A percentile compares a stretch with the other conserved stretches of the same genome.
Evolutionary conservation across 2,888 invertebrate genomes (phyloP).

Genomic region (Tachystola acroxantha): DNA sequence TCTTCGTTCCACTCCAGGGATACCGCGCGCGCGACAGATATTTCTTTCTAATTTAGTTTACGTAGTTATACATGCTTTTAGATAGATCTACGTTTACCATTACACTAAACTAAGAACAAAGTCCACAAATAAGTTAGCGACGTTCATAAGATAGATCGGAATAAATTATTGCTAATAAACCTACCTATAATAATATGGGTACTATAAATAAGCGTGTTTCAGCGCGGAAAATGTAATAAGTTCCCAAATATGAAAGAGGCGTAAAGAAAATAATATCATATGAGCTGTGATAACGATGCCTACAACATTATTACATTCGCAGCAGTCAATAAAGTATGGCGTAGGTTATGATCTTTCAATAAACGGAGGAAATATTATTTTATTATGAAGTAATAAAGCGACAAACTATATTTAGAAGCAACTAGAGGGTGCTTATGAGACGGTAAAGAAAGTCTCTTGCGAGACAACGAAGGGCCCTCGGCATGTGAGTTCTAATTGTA

Average conservation of each 20-base stretch:
- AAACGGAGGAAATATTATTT: slow-evolving; percentile 21
- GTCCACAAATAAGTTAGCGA: too few relatives aligned
- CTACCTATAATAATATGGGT: too few relatives aligned
- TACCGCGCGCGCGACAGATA: slow-evolving; percentile 4
- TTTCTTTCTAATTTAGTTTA: neutral
- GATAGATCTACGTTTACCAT: neutral
- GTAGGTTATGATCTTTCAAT: slow-evolving; percentile 20
- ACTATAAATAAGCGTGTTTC: slow-evolving; percentile 10
- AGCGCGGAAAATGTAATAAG: slow-evolving; percentile 15
- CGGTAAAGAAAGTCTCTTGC: slow-evolving; percentile 37
- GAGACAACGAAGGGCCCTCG: slow-evolving; percentile 46
- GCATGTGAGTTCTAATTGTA: slow-evolving; percentile 54
- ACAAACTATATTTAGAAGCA: slow-evolving; percentile 30
- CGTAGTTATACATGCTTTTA: too few relatives aligned
- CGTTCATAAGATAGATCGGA: too few relatives aligned
- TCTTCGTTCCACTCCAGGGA: neutral
- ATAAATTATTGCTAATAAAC: slow-evolving; percentile 10
- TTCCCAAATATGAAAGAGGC: slow-evolving; percentile 18
- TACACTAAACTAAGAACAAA: neutral
- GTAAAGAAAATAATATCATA: slow-evolving; percentile 21
- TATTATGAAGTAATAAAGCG: slow-evolving; percentile 21
- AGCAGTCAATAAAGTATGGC: slow-evolving; percentile 33
- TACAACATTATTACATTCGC: slow-evolving; percentile 33
- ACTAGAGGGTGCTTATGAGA: slow-evolving; percentile 36
- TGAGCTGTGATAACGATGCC: slow-evolving; percentile 17